These are phyloP conservation scores for Aepyceros melampus DNA, from an alignment of 2,113 vertebrate genomes.

Conservation along the genomic window DNA sequence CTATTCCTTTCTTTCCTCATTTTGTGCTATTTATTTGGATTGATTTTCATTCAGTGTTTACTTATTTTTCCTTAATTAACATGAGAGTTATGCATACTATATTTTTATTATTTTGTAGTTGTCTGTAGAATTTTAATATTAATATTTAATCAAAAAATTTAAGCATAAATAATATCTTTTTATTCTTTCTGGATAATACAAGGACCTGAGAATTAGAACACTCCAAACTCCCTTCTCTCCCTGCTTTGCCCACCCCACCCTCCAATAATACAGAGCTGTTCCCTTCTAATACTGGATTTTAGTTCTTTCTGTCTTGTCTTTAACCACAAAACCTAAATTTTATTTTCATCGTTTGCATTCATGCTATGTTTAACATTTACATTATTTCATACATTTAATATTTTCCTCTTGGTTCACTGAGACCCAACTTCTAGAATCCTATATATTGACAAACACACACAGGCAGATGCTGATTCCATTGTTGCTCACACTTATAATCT, in stretches of 20 bases:
- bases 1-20: background rate
- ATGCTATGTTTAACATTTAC: background rate
- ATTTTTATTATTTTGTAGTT: background rate
- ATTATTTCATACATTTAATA: background rate
- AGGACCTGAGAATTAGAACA: background rate
- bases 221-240: background rate
- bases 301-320: background rate
- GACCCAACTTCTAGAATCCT: background rate
- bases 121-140: background rate
- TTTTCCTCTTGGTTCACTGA: background rate
- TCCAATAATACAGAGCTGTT: fast-evolving
- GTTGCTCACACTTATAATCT: background rate
- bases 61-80: background rate
- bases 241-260: background rate
- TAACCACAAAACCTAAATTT: background rate
- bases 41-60: background rate
- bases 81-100: background rate
- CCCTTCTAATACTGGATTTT: background rate
- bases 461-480: background rate
- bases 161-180: background rate
- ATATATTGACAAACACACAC: background rate
- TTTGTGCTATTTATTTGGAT: background rate
- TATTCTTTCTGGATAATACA: background rate
- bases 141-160: background rate
- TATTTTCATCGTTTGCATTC: background rate